Base-by-base conservation (phyloP, 2,888 invertebrate species). In the Harpagoxenus sublaevis region DNA sequence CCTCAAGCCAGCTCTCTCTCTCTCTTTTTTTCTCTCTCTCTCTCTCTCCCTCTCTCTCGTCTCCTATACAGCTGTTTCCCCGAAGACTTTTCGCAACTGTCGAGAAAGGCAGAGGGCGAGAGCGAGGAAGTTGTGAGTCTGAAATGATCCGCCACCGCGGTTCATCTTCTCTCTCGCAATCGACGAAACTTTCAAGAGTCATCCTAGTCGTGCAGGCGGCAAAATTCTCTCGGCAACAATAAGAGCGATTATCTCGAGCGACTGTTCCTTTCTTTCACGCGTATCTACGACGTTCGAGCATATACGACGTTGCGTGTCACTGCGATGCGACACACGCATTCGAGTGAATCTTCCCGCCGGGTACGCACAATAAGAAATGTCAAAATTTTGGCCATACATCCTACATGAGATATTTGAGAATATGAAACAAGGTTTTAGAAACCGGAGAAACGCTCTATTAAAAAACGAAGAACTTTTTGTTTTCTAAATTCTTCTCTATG, bases 211-310 rank as follows among this genome's bases (percentile, higher is more conserved):
- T 51, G 51, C 53, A 28, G 53, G 18, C 62, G 87, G 51, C 15
- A 82, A 84, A 88, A 88, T 84, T 84, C 88, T 86, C 86, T 70
- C 74, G 66, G 71, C 55, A 83, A 89, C 85, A 89, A 90, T 87
- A 84, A 83, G 87, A 83, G 68, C 85, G 87, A 87, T 89, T 89
- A 89, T 89, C 82, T 60, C 83, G 83, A 78, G n/a, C 70, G 65
- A 45, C 53, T 83, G 81, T 66, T 78, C 45, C 48, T 60, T 31
- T 28, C 45, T 8, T 74, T 23, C 35, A 18, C 60, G 12, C 57
- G 35, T 71, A 48, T 71, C 62, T 62, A 39, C 60, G 85, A 82
- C 42, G 57, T 60, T 84, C 45, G 51, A 81, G 65, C 84, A 60
- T 77, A 75, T 77, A 75, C 57, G 74, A 65, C 51, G 62, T 23